Percentiles rank a stretch among this genome's conserved stretches.
phyloP scores from a whole-genome alignment of 2,888 invertebrate species.

The Lydus trimaculatus region DNA sequence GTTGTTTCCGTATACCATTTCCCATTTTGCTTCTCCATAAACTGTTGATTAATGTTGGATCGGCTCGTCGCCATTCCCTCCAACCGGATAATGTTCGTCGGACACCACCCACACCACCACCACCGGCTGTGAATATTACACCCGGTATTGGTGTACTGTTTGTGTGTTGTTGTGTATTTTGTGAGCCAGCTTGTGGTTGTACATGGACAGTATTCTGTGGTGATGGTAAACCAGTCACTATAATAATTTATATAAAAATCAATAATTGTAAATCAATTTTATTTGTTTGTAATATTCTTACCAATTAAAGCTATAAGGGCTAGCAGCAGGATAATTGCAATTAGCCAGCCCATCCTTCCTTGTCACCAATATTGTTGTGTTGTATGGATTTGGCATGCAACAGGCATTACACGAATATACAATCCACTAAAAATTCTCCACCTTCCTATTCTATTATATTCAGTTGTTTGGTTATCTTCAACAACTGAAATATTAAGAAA shows the following conservation, averaged over 20 bases:
- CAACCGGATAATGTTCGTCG: slow-evolving; percentile 66
- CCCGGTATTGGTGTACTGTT: slow-evolving; percentile 58
- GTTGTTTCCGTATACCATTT: slow-evolving; percentile 72
- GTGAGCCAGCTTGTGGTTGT: slow-evolving; percentile 62
- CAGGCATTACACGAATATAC: slow-evolving; percentile 34
- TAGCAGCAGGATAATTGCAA: slow-evolving; percentile 59
- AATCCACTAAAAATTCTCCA: neutral
- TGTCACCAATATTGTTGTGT: slow-evolving; percentile 55
- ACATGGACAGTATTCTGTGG: slow-evolving; percentile 68
- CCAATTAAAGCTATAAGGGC: slow-evolving; percentile 60
- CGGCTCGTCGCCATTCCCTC: slow-evolving; percentile 76
- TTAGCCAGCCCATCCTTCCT: slow-evolving; percentile 63
- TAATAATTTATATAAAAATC: slow-evolving; percentile 16
- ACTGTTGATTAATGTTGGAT: slow-evolving; percentile 76
- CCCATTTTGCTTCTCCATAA: slow-evolving; percentile 79
- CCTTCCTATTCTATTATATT: neutral
- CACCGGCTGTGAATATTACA: slow-evolving; percentile 61
- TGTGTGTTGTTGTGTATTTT: slow-evolving; percentile 55
- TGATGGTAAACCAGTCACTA: slow-evolving; percentile 61
- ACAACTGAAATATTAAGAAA: too few species aligned
- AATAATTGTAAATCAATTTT: neutral
- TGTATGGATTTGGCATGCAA: slow-evolving; percentile 37
- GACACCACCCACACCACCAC: slow-evolving; percentile 67
- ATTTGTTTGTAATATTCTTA: slow-evolving; percentile 35
- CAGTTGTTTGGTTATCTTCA: too few species aligned